A percentile compares a stretch with the other conserved stretches of the same genome.
phyloP scores from a whole-genome alignment of 2,797 vertebrate species.

The Brachyrhaphis roseni region DNA sequence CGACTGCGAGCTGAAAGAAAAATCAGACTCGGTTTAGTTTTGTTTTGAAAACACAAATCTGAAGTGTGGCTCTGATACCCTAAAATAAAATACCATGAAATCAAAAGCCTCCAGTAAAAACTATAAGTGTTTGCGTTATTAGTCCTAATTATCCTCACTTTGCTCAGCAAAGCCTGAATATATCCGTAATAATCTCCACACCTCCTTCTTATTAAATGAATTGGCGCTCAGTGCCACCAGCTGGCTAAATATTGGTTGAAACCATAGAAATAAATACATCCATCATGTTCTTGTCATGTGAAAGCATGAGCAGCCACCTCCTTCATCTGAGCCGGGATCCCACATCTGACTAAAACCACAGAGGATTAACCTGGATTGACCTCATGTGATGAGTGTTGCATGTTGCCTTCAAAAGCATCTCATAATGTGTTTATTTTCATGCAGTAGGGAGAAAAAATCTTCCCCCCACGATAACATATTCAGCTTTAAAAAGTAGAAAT shows the following conservation, averaged over 20 bases:
- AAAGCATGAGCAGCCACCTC: conserved; percentile 35
- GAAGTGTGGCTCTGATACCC: neutral
- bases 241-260: conserved; percentile 17
- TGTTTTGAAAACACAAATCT: neutral
- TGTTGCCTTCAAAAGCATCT: conserved; percentile 13
- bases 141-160: neutral
- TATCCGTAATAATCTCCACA: neutral
- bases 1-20: neutral
- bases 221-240: neutral
- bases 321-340: conserved; percentile 24
- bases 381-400: conserved; percentile 21
- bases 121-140: neutral
- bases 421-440: conserved; percentile 1
- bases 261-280: conserved; percentile 12
- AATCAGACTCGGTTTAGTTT: neutral
- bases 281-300: conserved; percentile 28
- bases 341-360: conserved; percentile 37
- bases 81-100: neutral
- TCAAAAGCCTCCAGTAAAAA: neutral
- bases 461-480: neutral
- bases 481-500: neutral
- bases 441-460: neutral
- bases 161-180: neutral
- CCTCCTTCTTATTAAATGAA: neutral
- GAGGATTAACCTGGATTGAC: conserved; percentile 56